Evolutionary conservation across 1,140 invertebrate genomes (phyloP).

Genomic region (Drosophila nebulosa): DNA sequence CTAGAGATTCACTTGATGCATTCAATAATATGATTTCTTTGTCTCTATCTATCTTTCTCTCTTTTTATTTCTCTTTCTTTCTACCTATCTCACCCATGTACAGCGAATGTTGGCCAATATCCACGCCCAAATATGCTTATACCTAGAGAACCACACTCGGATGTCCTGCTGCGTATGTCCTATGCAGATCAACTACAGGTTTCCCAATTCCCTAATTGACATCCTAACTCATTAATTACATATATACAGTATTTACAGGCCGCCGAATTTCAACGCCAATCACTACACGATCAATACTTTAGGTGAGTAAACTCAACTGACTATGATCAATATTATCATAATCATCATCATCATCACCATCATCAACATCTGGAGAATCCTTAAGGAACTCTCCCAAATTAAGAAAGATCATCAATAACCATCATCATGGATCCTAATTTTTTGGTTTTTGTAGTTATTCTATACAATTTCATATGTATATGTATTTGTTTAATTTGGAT

Average conservation of each 20-base stretch:
- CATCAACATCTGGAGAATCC: background rate
- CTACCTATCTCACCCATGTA: background rate
- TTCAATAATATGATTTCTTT: slow-evolving; percentile 3
- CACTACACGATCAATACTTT: slow-evolving; percentile 80
- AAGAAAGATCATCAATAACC: slow-evolving; percentile 34
- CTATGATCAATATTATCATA: too few relatives aligned
- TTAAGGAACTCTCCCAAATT: background rate
- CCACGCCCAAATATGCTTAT: slow-evolving; percentile 81
- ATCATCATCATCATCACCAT: too few relatives aligned
- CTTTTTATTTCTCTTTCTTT: background rate
- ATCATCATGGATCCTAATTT: slow-evolving; percentile 20
- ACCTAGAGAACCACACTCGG: slow-evolving; percentile 80
- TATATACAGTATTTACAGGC: slow-evolving; percentile 81
- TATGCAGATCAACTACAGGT: slow-evolving; percentile 81
- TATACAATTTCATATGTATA: slow-evolving; percentile 13
- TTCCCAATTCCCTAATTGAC: slow-evolving; percentile 61
- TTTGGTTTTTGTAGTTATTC: slow-evolving; percentile 1
- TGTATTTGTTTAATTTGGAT: slow-evolving; percentile 46
- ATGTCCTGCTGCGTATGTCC: slow-evolving; percentile 80
- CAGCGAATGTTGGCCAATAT: slow-evolving; percentile 81
- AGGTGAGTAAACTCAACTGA: slow-evolving; percentile 62
- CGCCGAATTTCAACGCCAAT: slow-evolving; percentile 80
- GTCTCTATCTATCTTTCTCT: background rate
- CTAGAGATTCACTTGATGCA: slow-evolving; percentile 15
- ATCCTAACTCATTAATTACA: slow-evolving; percentile 79